phyloP scores from a whole-genome alignment of 2,113 vertebrate genomes.

The Clarias gariepinus region DNA sequence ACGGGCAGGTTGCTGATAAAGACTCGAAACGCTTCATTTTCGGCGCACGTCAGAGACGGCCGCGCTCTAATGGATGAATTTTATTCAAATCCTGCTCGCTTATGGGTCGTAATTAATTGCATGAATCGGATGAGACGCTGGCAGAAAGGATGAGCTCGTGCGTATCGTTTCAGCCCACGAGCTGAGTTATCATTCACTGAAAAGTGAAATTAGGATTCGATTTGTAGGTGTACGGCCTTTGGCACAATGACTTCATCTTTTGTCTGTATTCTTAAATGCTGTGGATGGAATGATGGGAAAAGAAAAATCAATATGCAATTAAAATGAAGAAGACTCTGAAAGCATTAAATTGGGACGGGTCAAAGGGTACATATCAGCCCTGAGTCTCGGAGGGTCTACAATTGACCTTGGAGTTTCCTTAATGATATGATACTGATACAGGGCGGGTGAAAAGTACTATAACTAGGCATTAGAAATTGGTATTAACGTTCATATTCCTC shows the following conservation, averaged over 20 bases:
- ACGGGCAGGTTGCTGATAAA: slow-evolving; percentile 23
- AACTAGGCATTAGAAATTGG: too few relatives aligned
- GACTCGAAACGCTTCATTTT: slow-evolving; percentile 23
- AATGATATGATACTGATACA: too few relatives aligned
- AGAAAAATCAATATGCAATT: not conserved
- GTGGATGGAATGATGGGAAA: too few relatives aligned
- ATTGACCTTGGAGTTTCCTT: too few relatives aligned
- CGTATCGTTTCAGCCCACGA: slow-evolving; percentile 20
- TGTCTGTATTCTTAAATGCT: not conserved
- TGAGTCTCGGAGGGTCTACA: too few relatives aligned
- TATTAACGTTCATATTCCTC: too few relatives aligned
- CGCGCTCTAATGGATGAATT: slow-evolving; percentile 38
- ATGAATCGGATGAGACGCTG: not conserved
- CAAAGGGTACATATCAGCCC: too few relatives aligned
- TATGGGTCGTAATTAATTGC: slow-evolving; percentile 28
- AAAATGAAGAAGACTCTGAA: not conserved
- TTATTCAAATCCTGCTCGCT: slow-evolving; percentile 42
- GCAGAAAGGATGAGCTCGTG: slow-evolving; percentile 13
- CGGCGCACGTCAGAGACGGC: not conserved
- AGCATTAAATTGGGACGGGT: too few relatives aligned
- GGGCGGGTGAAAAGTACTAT: too few relatives aligned
- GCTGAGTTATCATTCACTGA: slow-evolving; percentile 8
- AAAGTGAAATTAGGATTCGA: slow-evolving; percentile 32
- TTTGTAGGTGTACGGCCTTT: not conserved
- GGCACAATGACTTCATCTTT: not conserved